phyloP scores from a whole-genome alignment of 2,113 vertebrate species.

The Oryzias celebensis region DNA sequence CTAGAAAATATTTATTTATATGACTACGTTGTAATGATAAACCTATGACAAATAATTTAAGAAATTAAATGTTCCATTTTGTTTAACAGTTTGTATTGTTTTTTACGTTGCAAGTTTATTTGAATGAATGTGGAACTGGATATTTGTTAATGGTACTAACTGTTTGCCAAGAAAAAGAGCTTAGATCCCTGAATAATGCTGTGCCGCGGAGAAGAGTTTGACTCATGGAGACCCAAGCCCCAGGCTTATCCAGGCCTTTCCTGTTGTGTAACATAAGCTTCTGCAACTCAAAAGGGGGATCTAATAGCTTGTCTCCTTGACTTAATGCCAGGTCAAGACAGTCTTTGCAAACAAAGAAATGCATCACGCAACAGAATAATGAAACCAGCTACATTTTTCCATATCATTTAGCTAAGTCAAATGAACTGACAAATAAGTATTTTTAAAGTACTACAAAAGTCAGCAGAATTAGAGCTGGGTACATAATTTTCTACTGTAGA shows the following conservation, averaged over 20 bases:
- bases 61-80: constrained; percentile 27
- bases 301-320: constrained; percentile 59
- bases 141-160: constrained; percentile 36
- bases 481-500: no score
- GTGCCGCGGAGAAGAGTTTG: constrained; percentile 27
- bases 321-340: constrained; percentile 49
- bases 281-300: constrained; percentile 48
- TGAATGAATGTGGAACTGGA: constrained; percentile 42
- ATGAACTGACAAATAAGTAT: no score
- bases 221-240: constrained; percentile 42
- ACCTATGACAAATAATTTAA: no score
- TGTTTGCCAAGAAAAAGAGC: constrained; percentile 43
- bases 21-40: no score
- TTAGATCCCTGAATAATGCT: constrained; percentile 40
- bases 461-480: no score
- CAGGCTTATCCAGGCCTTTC: constrained; percentile 47
- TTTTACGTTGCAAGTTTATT: constrained; percentile 29
- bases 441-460: no score
- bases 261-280: constrained; percentile 50
- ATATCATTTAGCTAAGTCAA: no score
- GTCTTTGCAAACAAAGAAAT: constrained; percentile 15
- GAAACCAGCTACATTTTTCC: no score
- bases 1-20: no score
- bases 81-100: constrained; percentile 13
- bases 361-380: not conserved